Percentiles rank a stretch among this genome's conserved stretches.
Conservation (phyloP, 2,797 vertebrate species). For the Enteromius unitaeniatus region DNA sequence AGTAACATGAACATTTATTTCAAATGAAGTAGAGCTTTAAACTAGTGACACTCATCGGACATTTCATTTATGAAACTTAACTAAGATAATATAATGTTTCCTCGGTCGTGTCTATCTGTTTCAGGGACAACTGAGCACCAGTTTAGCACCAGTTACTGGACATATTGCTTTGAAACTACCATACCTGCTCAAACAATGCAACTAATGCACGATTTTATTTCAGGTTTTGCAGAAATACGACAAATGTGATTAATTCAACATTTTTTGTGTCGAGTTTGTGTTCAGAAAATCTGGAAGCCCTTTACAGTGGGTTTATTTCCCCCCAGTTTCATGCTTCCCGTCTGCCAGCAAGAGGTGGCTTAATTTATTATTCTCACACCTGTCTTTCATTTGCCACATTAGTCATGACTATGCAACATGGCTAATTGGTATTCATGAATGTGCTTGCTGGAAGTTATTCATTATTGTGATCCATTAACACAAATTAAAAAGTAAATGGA, state of each 20-base stretch:
- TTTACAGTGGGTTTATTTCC: constrained; percentile 6
- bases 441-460: constrained; percentile 16
- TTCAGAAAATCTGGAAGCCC: constrained; percentile 11
- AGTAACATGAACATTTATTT: too few species aligned
- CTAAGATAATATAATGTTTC: neutral
- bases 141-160: neutral
- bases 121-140: neutral
- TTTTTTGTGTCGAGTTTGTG: too few species aligned
- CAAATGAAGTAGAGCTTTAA: neutral
- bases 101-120: neutral
- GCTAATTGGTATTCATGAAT: constrained; percentile 36
- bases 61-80: neutral
- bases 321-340: constrained; percentile 10
- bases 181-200: neutral
- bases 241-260: neutral
- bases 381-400: constrained; percentile 39
- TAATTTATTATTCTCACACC: constrained; percentile 39
- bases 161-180: neutral
- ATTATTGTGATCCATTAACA: constrained; percentile 36
- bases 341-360: constrained; percentile 19
- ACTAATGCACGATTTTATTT: neutral
- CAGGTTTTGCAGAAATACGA: neutral
- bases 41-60: neutral
- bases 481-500: constrained; percentile 43
- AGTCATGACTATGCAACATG: constrained; percentile 23